Base-by-base conservation (phyloP, 2,888 invertebrate species). In the Steinernema carpocapsae region DNA sequence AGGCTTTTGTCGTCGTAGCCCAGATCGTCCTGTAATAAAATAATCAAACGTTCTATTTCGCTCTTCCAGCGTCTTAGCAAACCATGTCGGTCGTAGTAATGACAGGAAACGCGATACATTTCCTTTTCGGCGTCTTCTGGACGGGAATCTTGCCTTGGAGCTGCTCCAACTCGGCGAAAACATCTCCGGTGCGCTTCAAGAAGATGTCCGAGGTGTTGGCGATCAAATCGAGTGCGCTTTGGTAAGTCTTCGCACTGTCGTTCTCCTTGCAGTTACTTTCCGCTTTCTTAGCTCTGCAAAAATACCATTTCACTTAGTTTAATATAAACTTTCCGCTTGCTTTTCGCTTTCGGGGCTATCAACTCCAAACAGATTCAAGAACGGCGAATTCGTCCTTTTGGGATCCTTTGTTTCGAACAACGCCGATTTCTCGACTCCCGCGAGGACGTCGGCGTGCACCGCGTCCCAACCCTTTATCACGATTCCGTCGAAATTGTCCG, bases 401-500 rank as follows among this genome's bases (percentile, higher is more conserved):
- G 52, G 2, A 12, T 52, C 24, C 32, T 64, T 64, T 32, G 29
- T 4, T n/a, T 64, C 64, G 2, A 17, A 17, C 6, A 64, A n/a
- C 17, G 22, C 64, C 29, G 64, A 29, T 7, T 64, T 32, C n/a
- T 48, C 48, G 48, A 48, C 14, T 14, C 48, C 48, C 7, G 4
- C 3, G 17, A 48, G 48, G 7, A 64, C 37, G 17, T 64, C 64
- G 7, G 17, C 1, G 17, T 32, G 22, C 32, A 64, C 64, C 7
- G 12, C 32, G 17, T 64, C 64, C 17, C 24, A 29, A 17, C 32
- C 17, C 29, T 37, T 64, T 1, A 32, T 37, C 10, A 17, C 37
- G 64, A 64, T 37, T 17, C 37, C 56, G 52, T 42, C 45, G 43
- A 72, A 52, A 56, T 72, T 72, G 19, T 56, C 72, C 12, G 72